Conservation (phyloP, 2,888 invertebrate species). For the Mycogona germanica region DNA sequence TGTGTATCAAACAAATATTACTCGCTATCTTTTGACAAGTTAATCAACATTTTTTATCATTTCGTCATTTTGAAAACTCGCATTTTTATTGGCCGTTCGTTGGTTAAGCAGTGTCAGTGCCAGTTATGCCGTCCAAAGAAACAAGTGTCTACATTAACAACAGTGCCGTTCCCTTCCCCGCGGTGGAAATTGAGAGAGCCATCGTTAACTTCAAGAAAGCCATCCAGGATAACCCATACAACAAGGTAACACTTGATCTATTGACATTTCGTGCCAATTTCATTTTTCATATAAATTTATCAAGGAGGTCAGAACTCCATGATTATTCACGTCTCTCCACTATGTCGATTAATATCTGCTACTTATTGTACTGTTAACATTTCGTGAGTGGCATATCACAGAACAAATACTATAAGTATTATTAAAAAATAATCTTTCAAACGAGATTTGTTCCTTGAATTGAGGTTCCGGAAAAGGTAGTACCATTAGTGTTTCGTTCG, state of each 20-base stretch:
- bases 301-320: too few species aligned
- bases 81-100: too few species aligned
- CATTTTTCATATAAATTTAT: background rate
- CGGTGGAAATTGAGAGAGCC: constrained; percentile 15
- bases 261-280: too few species aligned
- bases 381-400: background rate
- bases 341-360: too few species aligned
- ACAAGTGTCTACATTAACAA: background rate
- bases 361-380: background rate
- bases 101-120: background rate
- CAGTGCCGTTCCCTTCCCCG: constrained; percentile 15
- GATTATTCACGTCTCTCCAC: too few species aligned
- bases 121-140: background rate
- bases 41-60: too few species aligned
- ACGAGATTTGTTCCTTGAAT: background rate
- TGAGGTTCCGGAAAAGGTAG: too few species aligned
- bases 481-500: too few species aligned
- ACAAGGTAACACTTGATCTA: constrained; percentile 25
- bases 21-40: too few species aligned
- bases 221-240: constrained; percentile 25
- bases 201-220: constrained; percentile 23
- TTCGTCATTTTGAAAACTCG: too few species aligned
- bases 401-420: background rate
- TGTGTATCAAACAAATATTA: too few species aligned
- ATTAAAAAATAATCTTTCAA: background rate